Conservation (phyloP, 2,797 vertebrate genomes). For the Amblyopsis hoosieri region DNA sequence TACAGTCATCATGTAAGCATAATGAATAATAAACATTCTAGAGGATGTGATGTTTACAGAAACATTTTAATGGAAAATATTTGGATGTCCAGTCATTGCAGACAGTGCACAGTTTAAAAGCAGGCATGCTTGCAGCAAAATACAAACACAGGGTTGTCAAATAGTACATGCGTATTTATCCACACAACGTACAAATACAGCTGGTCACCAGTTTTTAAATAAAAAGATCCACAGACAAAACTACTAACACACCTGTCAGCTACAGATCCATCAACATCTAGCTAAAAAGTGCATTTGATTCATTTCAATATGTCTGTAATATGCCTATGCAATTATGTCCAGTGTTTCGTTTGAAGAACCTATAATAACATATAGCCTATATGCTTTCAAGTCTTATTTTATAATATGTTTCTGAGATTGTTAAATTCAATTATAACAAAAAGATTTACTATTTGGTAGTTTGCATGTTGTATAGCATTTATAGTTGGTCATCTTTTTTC, state of each 20-base stretch:
- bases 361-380: constrained; percentile 52
- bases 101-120: constrained; percentile 81
- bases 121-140: constrained; percentile 82
- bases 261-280: constrained; percentile 78
- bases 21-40: constrained; percentile 31
- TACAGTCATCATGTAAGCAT: constrained; percentile 1
- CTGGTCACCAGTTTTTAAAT: constrained; percentile 74
- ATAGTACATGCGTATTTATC: constrained; percentile 75
- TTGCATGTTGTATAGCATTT: constrained; percentile 16
- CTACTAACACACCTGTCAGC: constrained; percentile 58
- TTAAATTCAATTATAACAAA: constrained; percentile 34
- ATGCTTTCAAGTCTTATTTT: constrained; percentile 51
- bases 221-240: constrained; percentile 82
- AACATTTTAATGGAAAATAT: constrained; percentile 92
- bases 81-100: constrained; percentile 90
- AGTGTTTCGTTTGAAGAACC: constrained; percentile 56
- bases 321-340: constrained; percentile 85
- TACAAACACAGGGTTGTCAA: constrained; percentile 81
- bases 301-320: constrained; percentile 60
- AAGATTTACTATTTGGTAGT: constrained; percentile 37
- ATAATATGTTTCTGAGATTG: constrained; percentile 40
- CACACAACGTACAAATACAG: constrained; percentile 73
- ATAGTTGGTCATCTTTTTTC: neutral
- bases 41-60: constrained; percentile 45
- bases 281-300: constrained; percentile 89